Conservation (phyloP, 2,888 invertebrate species). For the Epiblema foenella region DNA sequence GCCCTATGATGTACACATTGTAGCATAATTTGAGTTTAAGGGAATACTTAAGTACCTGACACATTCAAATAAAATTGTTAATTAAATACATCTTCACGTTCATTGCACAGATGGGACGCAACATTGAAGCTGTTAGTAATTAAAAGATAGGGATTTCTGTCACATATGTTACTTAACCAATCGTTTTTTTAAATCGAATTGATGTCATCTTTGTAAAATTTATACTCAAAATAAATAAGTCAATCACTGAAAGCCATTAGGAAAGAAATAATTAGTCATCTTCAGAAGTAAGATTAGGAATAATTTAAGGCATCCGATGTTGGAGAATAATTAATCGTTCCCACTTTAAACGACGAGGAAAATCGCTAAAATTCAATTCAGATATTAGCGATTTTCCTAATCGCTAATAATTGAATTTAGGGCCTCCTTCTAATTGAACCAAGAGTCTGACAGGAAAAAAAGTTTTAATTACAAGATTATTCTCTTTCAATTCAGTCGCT, state of each 20-base stretch:
- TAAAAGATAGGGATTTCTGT: neutral
- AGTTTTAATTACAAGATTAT: slow-evolving; percentile 5
- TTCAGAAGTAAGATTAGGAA: slow-evolving; percentile 5
- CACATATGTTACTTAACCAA: neutral
- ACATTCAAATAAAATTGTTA: neutral
- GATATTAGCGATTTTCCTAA: too few species aligned
- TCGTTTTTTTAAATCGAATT: neutral
- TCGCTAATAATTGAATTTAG: too few species aligned
- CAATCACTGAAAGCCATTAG: slow-evolving; percentile 7
- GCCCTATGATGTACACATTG: slow-evolving; percentile 1
- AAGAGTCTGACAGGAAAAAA: slow-evolving; percentile 3
- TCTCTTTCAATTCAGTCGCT: neutral
- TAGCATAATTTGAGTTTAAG: neutral
- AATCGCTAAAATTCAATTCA: slow-evolving; percentile 19
- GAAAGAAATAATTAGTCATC: slow-evolving; percentile 23
- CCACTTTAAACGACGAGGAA: slow-evolving; percentile 17
- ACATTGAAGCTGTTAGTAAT: neutral
- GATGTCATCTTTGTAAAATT: too few species aligned
- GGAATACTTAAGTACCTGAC: too few species aligned
- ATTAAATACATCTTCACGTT: neutral
- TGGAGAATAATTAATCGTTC: slow-evolving; percentile 39
- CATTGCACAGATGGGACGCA: neutral
- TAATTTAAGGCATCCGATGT: slow-evolving; percentile 27
- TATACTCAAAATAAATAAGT: slow-evolving; percentile 2
- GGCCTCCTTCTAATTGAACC: slow-evolving; percentile 24